Percentiles rank a stretch among this genome's conserved stretches.
Conservation (phyloP, 2,888 invertebrate species). For the Zhengitettix transpicula region DNA sequence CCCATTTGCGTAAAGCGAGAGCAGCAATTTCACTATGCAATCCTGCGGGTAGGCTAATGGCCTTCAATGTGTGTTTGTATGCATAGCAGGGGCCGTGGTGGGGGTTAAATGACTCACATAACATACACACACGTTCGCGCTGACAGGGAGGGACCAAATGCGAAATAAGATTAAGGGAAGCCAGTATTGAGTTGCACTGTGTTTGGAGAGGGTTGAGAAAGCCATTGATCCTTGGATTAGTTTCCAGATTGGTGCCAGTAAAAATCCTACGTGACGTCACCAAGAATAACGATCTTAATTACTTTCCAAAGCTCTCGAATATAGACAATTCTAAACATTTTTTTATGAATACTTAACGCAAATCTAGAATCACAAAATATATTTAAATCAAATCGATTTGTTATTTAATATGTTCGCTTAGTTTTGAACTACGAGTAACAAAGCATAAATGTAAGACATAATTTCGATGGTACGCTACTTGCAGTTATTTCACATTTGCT, state of each 20-base stretch:
- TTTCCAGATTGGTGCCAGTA: neutral
- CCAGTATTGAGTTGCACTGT: constrained; percentile 5
- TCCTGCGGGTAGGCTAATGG: constrained; percentile 12
- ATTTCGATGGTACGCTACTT: no score
- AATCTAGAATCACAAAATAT: no score
- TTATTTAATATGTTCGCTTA: no score
- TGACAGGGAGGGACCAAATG: constrained; percentile 2
- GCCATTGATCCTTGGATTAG: constrained; percentile 2
- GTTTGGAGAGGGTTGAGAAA: constrained; percentile 4
- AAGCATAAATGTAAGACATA: no score
- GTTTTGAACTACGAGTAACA: no score
- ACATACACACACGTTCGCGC: constrained; percentile 4
- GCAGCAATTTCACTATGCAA: constrained; percentile 9
- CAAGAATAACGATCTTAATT: neutral
- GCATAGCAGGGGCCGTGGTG: constrained; percentile 8
- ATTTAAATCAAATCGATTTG: no score
- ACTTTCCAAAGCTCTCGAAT: no score
- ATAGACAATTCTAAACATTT: no score
- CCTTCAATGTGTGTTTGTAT: constrained; percentile 11
- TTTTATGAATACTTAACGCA: no score
- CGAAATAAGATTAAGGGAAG: constrained; percentile 12
- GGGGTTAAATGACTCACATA: constrained; percentile 11
- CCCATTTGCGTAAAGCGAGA: constrained; percentile 2
- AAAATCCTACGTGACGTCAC: neutral
- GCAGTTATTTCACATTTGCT: no score